Percentiles rank a stretch among this genome's conserved stretches.
phyloP scores from a whole-genome alignment of 2,888 invertebrate genomes.

The Ormyrus pomaceus region DNA sequence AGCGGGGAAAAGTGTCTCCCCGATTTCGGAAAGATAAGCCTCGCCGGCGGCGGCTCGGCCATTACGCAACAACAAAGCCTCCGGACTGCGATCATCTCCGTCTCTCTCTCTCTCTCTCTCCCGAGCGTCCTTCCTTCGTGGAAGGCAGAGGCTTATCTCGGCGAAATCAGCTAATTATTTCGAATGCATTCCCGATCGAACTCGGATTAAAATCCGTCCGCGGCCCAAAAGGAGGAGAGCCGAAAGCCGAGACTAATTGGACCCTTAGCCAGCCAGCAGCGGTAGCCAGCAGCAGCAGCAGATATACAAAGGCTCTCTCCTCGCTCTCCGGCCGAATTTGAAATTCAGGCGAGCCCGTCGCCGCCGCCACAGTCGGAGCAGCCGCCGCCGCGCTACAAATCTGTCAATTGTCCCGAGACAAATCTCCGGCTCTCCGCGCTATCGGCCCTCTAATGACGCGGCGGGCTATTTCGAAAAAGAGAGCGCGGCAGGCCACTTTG shows the following conservation, averaged over 20 bases:
- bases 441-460: conserved; percentile 22
- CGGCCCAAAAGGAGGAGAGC: conserved; percentile 61
- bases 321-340: conserved; percentile 65
- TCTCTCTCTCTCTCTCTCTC: neutral
- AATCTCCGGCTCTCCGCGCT: conserved; percentile 63
- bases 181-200: conserved; percentile 73
- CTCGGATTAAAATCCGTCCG: conserved; percentile 70
- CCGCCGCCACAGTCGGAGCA: too few species aligned
- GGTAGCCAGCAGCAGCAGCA: conserved; percentile 54
- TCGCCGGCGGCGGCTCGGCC: conserved; percentile 1
- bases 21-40: conserved; percentile 52
- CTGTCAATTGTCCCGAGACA: conserved; percentile 75
- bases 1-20: conserved; percentile 26
- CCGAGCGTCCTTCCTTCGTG: conserved; percentile 37
- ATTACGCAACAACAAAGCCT: conserved; percentile 52
- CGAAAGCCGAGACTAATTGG: conserved; percentile 75
- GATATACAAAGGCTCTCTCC: too few species aligned
- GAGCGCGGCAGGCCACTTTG: conserved; percentile 9
- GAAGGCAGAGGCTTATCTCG: conserved; percentile 48
- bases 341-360: conserved; percentile 67
- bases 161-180: conserved; percentile 75
- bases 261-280: conserved; percentile 67
- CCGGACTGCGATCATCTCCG: neutral
- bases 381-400: conserved; percentile 68
- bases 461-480: conserved; percentile 16